Evolutionary conservation across 2,113 vertebrate species (phyloP).

Genomic region (Phasianus colchicus): DNA sequence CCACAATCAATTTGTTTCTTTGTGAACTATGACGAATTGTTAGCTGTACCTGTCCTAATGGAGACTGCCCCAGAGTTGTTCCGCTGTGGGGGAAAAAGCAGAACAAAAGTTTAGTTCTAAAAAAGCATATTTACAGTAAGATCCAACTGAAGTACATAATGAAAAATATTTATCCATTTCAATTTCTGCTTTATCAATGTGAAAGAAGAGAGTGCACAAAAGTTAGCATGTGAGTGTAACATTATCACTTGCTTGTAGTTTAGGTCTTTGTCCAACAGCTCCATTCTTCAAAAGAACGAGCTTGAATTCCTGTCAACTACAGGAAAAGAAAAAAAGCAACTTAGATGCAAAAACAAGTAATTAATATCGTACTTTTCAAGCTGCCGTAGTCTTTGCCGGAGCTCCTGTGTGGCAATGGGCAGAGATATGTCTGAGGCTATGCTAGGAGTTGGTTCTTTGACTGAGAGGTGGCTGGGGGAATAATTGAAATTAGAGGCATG

Average conservation of each 20-base stretch:
- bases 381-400: slow-evolving; percentile 89
- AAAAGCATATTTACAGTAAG: neutral
- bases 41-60: slow-evolving; percentile 92
- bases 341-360: neutral
- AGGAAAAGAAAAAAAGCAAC: neutral
- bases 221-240: neutral
- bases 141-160: neutral
- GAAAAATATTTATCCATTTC: neutral
- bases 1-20: slow-evolving; percentile 94
- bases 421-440: slow-evolving; percentile 96
- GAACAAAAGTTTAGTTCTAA: neutral
- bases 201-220: neutral
- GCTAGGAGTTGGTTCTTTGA: slow-evolving; percentile 94
- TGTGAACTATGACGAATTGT: slow-evolving; percentile 93
- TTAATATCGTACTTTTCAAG: slow-evolving; percentile 87
- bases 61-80: slow-evolving; percentile 84
- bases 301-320: neutral
- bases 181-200: neutral
- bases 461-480: slow-evolving; percentile 83
- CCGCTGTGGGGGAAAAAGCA: slow-evolving; percentile 80
- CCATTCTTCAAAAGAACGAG: neutral
- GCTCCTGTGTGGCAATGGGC: slow-evolving; percentile 91
- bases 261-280: neutral
- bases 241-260: neutral
- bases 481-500: slow-evolving; percentile 75